These are phyloP conservation scores for Idaea dimidiata DNA, from an alignment of 2,888 invertebrate species.

Conservation along the genomic window DNA sequence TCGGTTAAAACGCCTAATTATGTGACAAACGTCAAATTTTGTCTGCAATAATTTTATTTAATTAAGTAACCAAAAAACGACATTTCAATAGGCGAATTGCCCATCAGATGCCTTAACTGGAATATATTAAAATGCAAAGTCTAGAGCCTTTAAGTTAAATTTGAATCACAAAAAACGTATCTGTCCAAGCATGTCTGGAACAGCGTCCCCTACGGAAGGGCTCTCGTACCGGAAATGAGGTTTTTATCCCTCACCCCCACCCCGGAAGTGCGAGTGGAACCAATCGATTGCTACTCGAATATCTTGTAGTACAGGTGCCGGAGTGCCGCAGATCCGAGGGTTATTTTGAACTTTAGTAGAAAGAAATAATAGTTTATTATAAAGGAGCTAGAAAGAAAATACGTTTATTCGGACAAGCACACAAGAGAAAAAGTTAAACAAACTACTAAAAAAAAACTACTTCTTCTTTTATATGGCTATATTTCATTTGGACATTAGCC, in stretches of 20 bases:
- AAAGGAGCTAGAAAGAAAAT: too few relatives aligned
- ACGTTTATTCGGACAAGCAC: too few relatives aligned
- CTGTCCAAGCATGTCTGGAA: conserved; percentile 26
- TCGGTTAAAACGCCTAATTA: too few relatives aligned
- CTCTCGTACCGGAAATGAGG: conserved; percentile 65
- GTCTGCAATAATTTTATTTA: too few relatives aligned
- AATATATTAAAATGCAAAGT: not conserved
- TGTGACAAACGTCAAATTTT: too few relatives aligned
- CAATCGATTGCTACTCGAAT: conserved; percentile 11
- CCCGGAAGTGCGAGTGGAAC: conserved; percentile 43
- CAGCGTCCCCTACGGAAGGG: conserved; percentile 47
- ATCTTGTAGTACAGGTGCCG: not conserved
- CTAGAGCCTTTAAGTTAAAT: not conserved
- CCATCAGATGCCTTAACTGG: conserved; percentile 6
- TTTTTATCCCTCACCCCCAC: conserved; percentile 49
- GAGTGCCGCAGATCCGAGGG: not conserved
- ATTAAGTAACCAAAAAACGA: too few relatives aligned
- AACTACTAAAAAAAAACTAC: too few relatives aligned
- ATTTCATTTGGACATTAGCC: too few relatives aligned
- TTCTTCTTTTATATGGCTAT: too few relatives aligned
- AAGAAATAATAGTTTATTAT: too few relatives aligned
- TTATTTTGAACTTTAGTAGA: not conserved
- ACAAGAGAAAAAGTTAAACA: too few relatives aligned
- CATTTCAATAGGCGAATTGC: too few relatives aligned
- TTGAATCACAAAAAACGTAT: not conserved